Conservation (phyloP, 1,140 invertebrate genomes). For the Latrodectus geometricus region DNA sequence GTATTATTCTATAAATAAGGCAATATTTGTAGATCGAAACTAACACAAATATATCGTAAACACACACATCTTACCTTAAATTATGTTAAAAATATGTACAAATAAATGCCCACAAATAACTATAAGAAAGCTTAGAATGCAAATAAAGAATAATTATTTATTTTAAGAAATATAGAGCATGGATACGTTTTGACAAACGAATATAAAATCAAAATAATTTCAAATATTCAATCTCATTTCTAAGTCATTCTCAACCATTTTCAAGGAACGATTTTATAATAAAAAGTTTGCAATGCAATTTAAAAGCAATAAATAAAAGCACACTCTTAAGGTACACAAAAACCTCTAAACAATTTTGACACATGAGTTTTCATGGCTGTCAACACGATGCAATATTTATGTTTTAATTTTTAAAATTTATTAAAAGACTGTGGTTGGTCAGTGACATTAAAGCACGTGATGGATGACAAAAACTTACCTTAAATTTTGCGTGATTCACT, state of each 20-base stretch:
- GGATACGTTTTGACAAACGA: no score
- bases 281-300: not conserved
- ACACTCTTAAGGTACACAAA: not conserved
- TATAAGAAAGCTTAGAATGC: no score
- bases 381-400: not conserved
- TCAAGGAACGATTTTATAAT: not conserved
- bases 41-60: no score
- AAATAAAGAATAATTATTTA: no score
- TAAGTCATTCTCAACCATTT: not conserved
- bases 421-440: constrained; percentile 16
- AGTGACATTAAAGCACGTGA: constrained; percentile 32
- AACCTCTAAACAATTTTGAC: not conserved
- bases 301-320: not conserved
- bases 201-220: no score
- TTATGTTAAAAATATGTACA: no score
- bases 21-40: no score
- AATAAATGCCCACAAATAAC: no score
- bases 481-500: not conserved
- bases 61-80: no score
- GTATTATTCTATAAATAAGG: no score
- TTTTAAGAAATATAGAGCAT: no score
- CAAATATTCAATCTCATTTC: no score
- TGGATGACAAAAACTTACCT: constrained; percentile 7
- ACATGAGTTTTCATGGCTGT: not conserved
- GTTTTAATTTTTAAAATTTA: constrained; percentile 27